phyloP scores from a whole-genome alignment of 92 coral and sea anemone genomes.

The Epizoanthus rinbou region DNA sequence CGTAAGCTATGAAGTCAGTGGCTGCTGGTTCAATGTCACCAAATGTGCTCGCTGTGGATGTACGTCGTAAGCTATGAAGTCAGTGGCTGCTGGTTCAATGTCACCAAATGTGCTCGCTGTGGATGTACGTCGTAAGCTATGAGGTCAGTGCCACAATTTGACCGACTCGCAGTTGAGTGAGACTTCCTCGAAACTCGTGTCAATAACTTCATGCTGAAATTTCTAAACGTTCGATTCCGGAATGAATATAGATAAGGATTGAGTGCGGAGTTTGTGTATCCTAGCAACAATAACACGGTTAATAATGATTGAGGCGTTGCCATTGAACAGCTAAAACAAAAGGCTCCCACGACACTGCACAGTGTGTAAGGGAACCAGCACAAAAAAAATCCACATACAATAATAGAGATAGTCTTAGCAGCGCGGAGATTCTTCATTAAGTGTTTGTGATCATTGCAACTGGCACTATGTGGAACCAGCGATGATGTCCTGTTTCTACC shows the following conservation, averaged over 20 bases:
- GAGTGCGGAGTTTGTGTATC: slow-evolving; percentile 64
- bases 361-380: slow-evolving; percentile 64
- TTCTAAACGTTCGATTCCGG: slow-evolving; percentile 52
- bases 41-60: not conserved
- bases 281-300: slow-evolving; percentile 48
- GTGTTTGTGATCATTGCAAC: slow-evolving; percentile 31
- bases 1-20: slow-evolving; percentile 2
- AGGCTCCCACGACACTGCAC: slow-evolving; percentile 45
- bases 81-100: not conserved
- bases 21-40: not conserved
- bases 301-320: slow-evolving; percentile 38
- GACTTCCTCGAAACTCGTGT: slow-evolving; percentile 15
- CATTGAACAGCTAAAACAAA: slow-evolving; percentile 41
- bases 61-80: slow-evolving; percentile 6
- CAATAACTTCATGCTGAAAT: slow-evolving; percentile 39
- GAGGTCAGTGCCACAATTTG: slow-evolving; percentile 2
- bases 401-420: slow-evolving; percentile 54
- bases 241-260: slow-evolving; percentile 65
- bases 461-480: not conserved
- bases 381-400: slow-evolving; percentile 56
- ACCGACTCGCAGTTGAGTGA: not conserved
- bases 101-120: not conserved
- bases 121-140: slow-evolving; percentile 16
- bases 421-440: slow-evolving; percentile 56
- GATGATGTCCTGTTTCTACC: slow-evolving; percentile 10